Evolutionary conservation across 2,797 vertebrate species (phyloP), one percentile per base, ranked within the genome.

Genomic region (Coendou prehensilis): DNA sequence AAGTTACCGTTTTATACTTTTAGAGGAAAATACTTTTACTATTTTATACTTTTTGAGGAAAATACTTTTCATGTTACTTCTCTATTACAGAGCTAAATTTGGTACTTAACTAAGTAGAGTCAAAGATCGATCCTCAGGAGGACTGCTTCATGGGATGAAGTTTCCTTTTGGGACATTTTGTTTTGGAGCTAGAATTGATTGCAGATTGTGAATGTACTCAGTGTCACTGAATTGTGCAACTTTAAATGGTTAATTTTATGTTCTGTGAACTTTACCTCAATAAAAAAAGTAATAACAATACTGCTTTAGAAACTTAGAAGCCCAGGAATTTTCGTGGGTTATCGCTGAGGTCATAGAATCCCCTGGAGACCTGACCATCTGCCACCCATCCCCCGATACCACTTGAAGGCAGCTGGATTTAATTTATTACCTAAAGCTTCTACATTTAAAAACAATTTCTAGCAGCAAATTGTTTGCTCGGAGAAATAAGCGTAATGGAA

Each of bases 211-310:
- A 89, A 83, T 82, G 45, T 67, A 69, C 26, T 83, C 73, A 89
- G 63, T 63, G 10, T 18, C n/a, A 52, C 54, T 47, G 84, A 94
- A 79, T 50, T 73, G 9, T 64, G 57, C 11, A 59, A 64, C 91
- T 93, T 82, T 73, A 93, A 96, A 61, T 75, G 22, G 41, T 75
- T 76, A n/a, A 81, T 86, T 89, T 89, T 91, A 89, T 82, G 20
- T 91, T 85, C 82, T 61, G 9, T 91, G 73, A 95, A 80, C 85
- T 95, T 97, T 85, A 96, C 45, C 67, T 93, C 50, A 61, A 56
- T 56, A 59, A 71, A 85, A 93, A 88, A 76, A 76, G 37, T 26
- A 45, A 59, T 54, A 80, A 9, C 30, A 91, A 81, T 86, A 52
- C 28, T 78, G 81, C 73, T 91, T 23, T 85, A 26, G 30, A 30